Evolutionary conservation across 1,140 invertebrate species (phyloP).

Genomic region (Temnothorax curvispinosus): DNA sequence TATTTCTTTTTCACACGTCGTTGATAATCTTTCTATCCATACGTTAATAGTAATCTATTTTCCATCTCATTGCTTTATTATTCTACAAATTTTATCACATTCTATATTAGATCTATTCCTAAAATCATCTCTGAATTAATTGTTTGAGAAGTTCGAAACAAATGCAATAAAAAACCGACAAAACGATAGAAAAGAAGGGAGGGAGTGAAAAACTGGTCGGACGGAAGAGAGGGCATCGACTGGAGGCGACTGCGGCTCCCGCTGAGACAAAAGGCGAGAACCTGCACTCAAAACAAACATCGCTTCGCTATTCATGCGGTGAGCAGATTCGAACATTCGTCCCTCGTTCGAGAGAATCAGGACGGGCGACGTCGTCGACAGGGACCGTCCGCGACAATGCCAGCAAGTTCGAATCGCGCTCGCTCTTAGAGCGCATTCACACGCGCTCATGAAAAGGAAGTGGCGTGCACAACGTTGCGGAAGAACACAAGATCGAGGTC

Average conservation of each 20-base stretch:
- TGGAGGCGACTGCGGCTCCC: conserved; percentile 72
- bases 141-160: neutral
- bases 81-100: neutral
- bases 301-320: conserved; percentile 79
- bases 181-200: neutral
- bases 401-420: conserved; percentile 74
- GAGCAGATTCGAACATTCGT: conserved; percentile 76
- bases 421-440: conserved; percentile 77
- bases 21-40: neutral
- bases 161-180: conserved; percentile 4
- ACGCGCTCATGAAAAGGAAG: conserved; percentile 79
- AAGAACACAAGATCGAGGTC: conserved; percentile 63
- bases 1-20: neutral
- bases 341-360: conserved; percentile 45
- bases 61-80: neutral
- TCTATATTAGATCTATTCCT: neutral
- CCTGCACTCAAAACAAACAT: conserved; percentile 85
- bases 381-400: conserved; percentile 72
- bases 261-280: conserved; percentile 81
- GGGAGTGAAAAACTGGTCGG: neutral
- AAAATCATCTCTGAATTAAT: neutral
- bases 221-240: neutral
- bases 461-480: conserved; percentile 59
- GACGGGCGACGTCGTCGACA: conserved; percentile 36
- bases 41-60: neutral